These are phyloP conservation scores for Geopemphigus sp. DNA, from an alignment of 1,140 invertebrate genomes.

Conservation along the genomic window DNA sequence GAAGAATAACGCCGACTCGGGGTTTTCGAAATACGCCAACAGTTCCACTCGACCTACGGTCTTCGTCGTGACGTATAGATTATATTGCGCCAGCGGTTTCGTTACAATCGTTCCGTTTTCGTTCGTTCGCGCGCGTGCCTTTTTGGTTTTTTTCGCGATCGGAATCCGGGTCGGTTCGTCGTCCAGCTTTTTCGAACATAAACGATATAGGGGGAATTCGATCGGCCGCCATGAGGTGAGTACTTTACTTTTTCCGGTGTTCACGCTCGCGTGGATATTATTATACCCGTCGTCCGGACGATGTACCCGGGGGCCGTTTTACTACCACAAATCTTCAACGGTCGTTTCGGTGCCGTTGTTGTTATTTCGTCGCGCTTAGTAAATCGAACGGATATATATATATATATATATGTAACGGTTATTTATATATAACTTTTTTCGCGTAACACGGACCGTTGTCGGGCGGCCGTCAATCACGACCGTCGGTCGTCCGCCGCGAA, in stretches of 20 bases:
- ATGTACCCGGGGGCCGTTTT: too few species aligned
- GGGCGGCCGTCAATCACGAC: too few species aligned
- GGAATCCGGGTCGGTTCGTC: neutral
- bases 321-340: neutral
- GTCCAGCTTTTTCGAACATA: too few species aligned
- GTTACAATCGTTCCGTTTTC: neutral
- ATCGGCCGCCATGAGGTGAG: slow-evolving; percentile 15
- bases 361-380: too few species aligned
- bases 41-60: slow-evolving; percentile 8
- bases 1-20: neutral
- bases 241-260: neutral
- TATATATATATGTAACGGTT: too few species aligned
- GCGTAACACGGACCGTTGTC: too few species aligned
- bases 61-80: neutral
- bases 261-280: neutral
- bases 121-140: too few species aligned
- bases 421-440: too few species aligned
- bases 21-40: neutral
- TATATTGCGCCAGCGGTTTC: neutral
- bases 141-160: neutral
- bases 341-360: too few species aligned
- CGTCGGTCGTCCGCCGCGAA: too few species aligned
- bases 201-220: too few species aligned
- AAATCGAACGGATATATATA: too few species aligned
- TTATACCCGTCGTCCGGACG: neutral